phyloP scores from a whole-genome alignment of 2,888 invertebrate species.

The Drosophila vallismaia region DNA sequence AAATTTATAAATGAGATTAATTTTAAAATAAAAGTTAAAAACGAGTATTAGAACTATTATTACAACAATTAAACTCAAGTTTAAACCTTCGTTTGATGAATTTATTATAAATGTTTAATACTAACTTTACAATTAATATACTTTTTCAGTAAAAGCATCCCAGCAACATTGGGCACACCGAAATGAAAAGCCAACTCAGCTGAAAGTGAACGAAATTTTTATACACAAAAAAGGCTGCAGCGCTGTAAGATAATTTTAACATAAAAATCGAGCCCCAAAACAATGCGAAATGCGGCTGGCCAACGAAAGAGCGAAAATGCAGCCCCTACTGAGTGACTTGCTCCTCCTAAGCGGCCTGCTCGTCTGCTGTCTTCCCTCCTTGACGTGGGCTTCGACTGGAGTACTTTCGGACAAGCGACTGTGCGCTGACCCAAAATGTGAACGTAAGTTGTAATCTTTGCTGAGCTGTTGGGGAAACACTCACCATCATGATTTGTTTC shows the following conservation, averaged over 20 bases:
- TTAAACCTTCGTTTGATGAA: too few species aligned
- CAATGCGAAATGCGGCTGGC: slow-evolving; percentile 72
- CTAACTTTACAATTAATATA: too few species aligned
- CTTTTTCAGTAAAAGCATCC: too few species aligned
- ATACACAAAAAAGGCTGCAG: slow-evolving; percentile 38
- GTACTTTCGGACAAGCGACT: slow-evolving; percentile 87
- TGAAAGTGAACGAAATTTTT: slow-evolving; percentile 64
- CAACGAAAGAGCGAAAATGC: slow-evolving; percentile 54
- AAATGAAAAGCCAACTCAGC: slow-evolving; percentile 73
- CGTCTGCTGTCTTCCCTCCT: slow-evolving; percentile 61
- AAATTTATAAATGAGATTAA: too few species aligned
- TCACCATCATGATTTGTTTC: not conserved
- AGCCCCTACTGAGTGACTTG: slow-evolving; percentile 51
- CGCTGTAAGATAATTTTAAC: slow-evolving; percentile 10
- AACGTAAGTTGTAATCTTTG: slow-evolving; percentile 85
- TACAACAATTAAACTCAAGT: too few species aligned
- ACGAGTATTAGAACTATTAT: too few species aligned
- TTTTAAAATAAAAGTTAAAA: too few species aligned
- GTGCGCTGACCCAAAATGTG: slow-evolving; percentile 89
- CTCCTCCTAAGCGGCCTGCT: slow-evolving; percentile 27
- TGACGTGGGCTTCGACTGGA: slow-evolving; percentile 49
- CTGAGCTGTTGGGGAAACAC: slow-evolving; percentile 3
- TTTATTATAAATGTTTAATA: too few species aligned
- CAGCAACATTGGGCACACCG: too few species aligned
- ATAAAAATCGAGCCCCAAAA: slow-evolving; percentile 35